phyloP scores from a whole-genome alignment of 2,113 vertebrate genomes.

The Panthera tigris region DNA sequence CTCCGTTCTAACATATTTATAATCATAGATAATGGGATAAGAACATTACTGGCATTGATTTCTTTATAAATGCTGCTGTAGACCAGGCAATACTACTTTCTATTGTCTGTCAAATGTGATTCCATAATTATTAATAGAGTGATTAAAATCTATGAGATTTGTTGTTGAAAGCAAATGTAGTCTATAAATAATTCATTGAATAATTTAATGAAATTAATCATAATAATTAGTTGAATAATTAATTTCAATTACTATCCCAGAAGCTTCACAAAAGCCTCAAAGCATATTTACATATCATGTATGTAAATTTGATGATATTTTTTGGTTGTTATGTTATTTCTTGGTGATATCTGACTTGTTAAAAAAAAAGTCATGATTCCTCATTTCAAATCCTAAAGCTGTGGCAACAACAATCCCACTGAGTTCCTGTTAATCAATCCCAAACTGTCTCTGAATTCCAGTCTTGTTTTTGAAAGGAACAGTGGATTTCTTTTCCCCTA shows the following conservation, averaged over 20 bases:
- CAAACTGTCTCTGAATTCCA: neutral
- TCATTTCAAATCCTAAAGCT: conserved; percentile 31
- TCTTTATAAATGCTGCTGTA: neutral
- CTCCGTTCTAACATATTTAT: neutral
- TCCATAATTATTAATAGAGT: neutral
- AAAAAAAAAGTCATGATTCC: neutral
- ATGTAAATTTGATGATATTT: neutral
- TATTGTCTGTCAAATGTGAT: neutral
- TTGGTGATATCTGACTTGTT: neutral
- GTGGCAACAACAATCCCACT: neutral
- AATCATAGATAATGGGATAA: conserved; percentile 20
- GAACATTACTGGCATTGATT: neutral
- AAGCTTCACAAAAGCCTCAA: neutral
- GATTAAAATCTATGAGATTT: conserved; percentile 17
- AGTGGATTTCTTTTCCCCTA: neutral
- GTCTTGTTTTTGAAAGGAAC: neutral
- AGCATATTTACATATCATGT: neutral
- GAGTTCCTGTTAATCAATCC: neutral
- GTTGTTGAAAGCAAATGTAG: neutral
- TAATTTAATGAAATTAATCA: neutral
- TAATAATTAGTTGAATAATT: neutral
- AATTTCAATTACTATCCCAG: neutral
- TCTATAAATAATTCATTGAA: neutral
- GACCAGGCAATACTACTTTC: neutral
- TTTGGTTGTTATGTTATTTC: neutral